Conservation (phyloP, 2,888 invertebrate genomes). For the Carpatolechia fugitivella region DNA sequence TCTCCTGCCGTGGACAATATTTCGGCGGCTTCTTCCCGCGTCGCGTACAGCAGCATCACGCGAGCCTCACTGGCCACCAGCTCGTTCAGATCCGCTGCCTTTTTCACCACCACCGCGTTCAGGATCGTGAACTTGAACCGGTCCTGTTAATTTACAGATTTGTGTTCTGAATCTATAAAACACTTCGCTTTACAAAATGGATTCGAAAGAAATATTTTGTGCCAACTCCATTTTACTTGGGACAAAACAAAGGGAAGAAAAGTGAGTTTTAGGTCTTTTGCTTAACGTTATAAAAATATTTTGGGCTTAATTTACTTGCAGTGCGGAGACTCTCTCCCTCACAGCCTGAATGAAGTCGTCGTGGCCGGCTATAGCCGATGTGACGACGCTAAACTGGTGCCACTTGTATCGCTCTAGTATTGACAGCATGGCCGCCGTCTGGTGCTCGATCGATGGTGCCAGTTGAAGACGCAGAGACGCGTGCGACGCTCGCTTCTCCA, state of each 20-base stretch:
- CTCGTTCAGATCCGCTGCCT: slow-evolving; percentile 86
- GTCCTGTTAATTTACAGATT: slow-evolving; percentile 43
- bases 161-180: no score
- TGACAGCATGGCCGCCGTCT: slow-evolving; percentile 96
- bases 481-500: slow-evolving; percentile 88
- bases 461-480: slow-evolving; percentile 94
- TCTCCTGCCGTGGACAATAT: slow-evolving; percentile 88
- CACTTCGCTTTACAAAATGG: no score
- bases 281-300: no score
- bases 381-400: slow-evolving; percentile 97
- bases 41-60: slow-evolving; percentile 95
- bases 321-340: slow-evolving; percentile 89
- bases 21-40: slow-evolving; percentile 90
- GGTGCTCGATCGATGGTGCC: slow-evolving; percentile 97
- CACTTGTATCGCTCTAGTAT: slow-evolving; percentile 97
- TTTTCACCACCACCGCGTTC: slow-evolving; percentile 90
- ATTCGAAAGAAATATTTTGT: no score
- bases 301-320: slow-evolving; percentile 79
- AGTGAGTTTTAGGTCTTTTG: no score
- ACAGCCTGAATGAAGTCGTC: slow-evolving; percentile 97
- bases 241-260: no score
- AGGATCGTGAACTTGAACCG: slow-evolving; percentile 87
- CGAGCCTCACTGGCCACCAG: slow-evolving; percentile 94
- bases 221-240: no score
- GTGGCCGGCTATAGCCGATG: slow-evolving; percentile 95